These are phyloP conservation scores for Acrocyrtus sp. DNA, from an alignment of 2,888 invertebrate species.

Conservation along the genomic window DNA sequence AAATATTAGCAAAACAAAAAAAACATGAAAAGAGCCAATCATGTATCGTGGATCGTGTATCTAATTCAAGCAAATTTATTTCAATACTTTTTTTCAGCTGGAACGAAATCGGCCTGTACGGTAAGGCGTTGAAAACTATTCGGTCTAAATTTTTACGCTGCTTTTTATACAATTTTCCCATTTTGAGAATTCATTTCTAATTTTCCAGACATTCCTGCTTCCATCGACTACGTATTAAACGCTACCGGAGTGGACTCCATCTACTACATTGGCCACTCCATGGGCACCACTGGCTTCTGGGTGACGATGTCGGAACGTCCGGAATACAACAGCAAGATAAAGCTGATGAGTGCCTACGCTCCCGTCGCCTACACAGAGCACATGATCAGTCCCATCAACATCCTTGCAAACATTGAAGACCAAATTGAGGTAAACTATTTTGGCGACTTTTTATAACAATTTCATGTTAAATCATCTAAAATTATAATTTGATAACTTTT, in stretches of 20 bases:
- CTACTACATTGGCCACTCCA: slow-evolving; percentile 70
- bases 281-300: slow-evolving; percentile 65
- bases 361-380: slow-evolving; percentile 62
- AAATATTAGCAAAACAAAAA: too few species aligned
- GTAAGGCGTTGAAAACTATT: slow-evolving; percentile 66
- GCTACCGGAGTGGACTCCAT: slow-evolving; percentile 72
- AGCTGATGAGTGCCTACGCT: slow-evolving; percentile 54
- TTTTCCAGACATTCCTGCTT: slow-evolving; percentile 92
- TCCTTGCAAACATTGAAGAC: slow-evolving; percentile 62
- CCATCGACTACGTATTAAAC: slow-evolving; percentile 77
- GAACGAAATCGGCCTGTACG: slow-evolving; percentile 69
- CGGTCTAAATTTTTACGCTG: too few species aligned
- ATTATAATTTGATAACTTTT: too few species aligned
- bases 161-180: too few species aligned
- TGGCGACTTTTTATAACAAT: too few species aligned
- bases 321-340: slow-evolving; percentile 64
- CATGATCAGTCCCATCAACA: slow-evolving; percentile 64
- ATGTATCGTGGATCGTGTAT: too few species aligned
- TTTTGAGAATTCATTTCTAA: too few species aligned
- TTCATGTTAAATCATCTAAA: too few species aligned
- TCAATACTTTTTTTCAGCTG: too few species aligned
- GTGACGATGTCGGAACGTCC: slow-evolving; percentile 57
- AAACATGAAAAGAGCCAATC: too few species aligned
- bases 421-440: slow-evolving; percentile 64
- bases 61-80: too few species aligned